Conservation (phyloP, 2,888 invertebrate species). For the Drosophila paramelanica region DNA sequence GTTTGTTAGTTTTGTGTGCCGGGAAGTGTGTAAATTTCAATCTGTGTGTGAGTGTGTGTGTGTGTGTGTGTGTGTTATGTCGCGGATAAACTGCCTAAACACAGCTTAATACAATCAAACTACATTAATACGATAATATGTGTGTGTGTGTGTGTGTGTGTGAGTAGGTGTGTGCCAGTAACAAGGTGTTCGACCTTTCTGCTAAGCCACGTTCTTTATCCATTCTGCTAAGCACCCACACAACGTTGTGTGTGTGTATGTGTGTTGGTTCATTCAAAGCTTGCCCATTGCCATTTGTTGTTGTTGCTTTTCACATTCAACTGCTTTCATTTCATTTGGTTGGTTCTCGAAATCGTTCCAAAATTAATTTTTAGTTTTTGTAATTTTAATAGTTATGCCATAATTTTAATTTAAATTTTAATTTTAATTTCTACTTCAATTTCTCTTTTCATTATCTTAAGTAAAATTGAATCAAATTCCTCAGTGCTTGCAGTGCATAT, state of each 20-base stretch:
- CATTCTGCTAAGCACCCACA: conserved; percentile 23
- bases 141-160: conserved; percentile 2
- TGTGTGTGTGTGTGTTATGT: neutral
- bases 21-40: neutral
- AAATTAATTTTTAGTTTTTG: conserved; percentile 20
- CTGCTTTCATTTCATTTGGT: conserved; percentile 4
- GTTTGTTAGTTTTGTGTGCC: neutral
- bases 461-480: conserved; percentile 85
- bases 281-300: conserved; percentile 47
- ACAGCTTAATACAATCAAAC: neutral
- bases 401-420: conserved; percentile 53
- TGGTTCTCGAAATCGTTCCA: conserved; percentile 21
- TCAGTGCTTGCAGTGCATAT: conserved; percentile 85
- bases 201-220: conserved; percentile 37
- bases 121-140: conserved; percentile 11
- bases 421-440: conserved; percentile 58
- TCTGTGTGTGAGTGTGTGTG: neutral
- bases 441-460: conserved; percentile 65
- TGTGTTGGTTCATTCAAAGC: conserved; percentile 26
- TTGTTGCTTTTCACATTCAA: conserved; percentile 13
- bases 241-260: neutral
- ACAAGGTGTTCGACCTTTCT: conserved; percentile 26
- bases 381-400: conserved; percentile 48
- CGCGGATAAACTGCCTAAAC: neutral
- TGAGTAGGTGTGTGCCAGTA: conserved; percentile 28